A percentile compares a stretch with the other conserved stretches of the same genome.
Evolutionary conservation across 2,113 vertebrate species (phyloP).

Genomic region (Antechinus stuartii): DNA sequence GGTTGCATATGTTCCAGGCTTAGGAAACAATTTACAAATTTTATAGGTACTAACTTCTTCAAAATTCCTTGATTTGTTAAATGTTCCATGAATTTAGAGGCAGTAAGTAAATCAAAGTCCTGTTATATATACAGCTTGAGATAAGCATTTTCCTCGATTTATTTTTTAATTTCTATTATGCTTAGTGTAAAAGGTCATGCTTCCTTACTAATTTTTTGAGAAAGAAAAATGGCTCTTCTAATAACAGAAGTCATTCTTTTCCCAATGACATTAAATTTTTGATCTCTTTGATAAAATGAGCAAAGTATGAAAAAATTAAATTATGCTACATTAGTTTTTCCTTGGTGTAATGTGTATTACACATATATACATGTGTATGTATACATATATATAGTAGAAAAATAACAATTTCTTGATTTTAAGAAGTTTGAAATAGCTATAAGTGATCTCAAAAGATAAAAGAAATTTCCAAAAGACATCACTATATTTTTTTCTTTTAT

Average conservation of each 20-base stretch:
- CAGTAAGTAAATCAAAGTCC: neutral
- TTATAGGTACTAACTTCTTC: neutral
- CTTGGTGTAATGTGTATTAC: neutral
- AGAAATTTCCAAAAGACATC: neutral
- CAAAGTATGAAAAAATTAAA: neutral
- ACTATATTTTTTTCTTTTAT: neutral
- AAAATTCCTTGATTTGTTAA: neutral
- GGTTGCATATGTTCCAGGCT: neutral
- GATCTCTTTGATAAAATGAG: neutral
- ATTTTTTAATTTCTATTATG: neutral
- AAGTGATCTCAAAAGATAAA: neutral
- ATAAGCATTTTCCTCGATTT: neutral
- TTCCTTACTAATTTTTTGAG: neutral
- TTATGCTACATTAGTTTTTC: neutral
- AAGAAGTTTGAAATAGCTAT: constrained; percentile 1
- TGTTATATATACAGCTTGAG: neutral
- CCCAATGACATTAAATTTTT: neutral
- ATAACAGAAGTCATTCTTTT: neutral
- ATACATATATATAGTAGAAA: neutral
- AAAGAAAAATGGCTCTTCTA: neutral
- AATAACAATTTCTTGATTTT: constrained; percentile 24
- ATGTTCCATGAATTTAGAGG: neutral
- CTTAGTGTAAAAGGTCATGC: neutral
- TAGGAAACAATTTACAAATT: neutral
- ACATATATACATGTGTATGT: neutral